Evolutionary conservation across 2,797 vertebrate species (phyloP), one percentile per base, ranked within the genome.

Genomic region (Sebastes trivittatus): DNA sequence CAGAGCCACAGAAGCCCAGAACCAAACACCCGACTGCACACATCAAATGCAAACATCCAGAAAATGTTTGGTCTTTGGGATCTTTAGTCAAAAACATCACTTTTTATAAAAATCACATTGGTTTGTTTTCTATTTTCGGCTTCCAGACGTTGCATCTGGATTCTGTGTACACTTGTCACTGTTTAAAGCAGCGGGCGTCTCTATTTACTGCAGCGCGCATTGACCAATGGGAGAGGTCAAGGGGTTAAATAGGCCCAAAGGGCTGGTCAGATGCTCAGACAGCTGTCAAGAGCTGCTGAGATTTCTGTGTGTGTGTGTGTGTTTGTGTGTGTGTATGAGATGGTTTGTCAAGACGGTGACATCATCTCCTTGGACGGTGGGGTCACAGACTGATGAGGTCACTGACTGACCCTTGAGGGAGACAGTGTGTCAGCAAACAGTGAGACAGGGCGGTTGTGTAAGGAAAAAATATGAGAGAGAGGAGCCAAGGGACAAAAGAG

Each of bases 51-150:
- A 87, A 79, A 81, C 89, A 86, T 72, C 75, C 75, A 83, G 5
- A 77, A 81, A 79, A 92, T 87, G 88, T 92, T 93, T 93, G 92
- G 92, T 92, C 92, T 87, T 89, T 89, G 90, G 91, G 91, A 90
- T 91, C 73, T 82, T 82, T 7, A 32, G 34, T 49, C 16, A 60
- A 72, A 81, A 30, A 63, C 34, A 55, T 25, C 6, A 18, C 42
- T 52, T 36, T 52, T 60, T 13, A 16, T 55, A 23, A 30, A 49
- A 54, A 49, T 78, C 36, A 10, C 11, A 18, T 67, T 75, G 63
- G 60, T 82, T 87, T 77, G 42, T 79, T 78, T 86, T 77, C 72
- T 79, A 82, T 80, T 85, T 87, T 78, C 25, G 11, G 66, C 18
- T 66, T 66, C 68, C 80, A 88, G 86, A 88, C 22, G 3, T 71